Evolutionary conservation across 1,140 invertebrate species (phyloP).

Genomic region (Drosophila littoralis): DNA sequence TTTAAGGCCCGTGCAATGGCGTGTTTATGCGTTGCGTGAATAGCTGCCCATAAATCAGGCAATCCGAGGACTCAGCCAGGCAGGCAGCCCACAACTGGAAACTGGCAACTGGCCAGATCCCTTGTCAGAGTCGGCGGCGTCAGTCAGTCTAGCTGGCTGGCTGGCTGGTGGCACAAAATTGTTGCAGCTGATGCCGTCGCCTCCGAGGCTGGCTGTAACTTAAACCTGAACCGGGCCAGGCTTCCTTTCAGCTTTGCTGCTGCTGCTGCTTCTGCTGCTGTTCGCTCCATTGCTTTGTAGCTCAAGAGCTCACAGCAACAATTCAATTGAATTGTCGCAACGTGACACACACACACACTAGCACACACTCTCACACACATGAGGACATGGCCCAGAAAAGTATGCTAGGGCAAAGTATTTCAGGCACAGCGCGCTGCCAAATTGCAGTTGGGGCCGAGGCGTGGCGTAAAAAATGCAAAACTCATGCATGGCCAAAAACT

Average conservation of each 20-base stretch:
- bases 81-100: neutral
- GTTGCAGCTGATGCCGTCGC: slow-evolving; percentile 8
- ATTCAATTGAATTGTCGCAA: slow-evolving; percentile 79
- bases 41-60: slow-evolving; percentile 63
- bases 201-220: slow-evolving; percentile 33
- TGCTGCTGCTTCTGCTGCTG: slow-evolving; percentile 10
- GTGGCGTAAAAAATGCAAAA: slow-evolving; percentile 75
- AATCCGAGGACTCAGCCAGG: neutral
- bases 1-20: slow-evolving; percentile 37
- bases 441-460: slow-evolving; percentile 44
- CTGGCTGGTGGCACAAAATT: slow-evolving; percentile 21
- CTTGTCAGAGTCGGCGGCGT: slow-evolving; percentile 47
- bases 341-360: slow-evolving; percentile 41
- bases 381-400: slow-evolving; percentile 71
- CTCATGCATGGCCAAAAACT: slow-evolving; percentile 73
- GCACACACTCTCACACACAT: slow-evolving; percentile 18
- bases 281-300: slow-evolving; percentile 45
- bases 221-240: slow-evolving; percentile 38
- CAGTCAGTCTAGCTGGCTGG: slow-evolving; percentile 27
- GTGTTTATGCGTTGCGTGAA: slow-evolving; percentile 67
- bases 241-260: slow-evolving; percentile 42
- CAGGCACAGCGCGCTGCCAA: slow-evolving; percentile 53
- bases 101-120: slow-evolving; percentile 50
- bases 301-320: slow-evolving; percentile 63
- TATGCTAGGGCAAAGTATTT: slow-evolving; percentile 68